A percentile compares a stretch with the other conserved stretches of the same genome.
Conservation (phyloP, 2,797 vertebrate genomes). For the Bucorvus abyssinicus region DNA sequence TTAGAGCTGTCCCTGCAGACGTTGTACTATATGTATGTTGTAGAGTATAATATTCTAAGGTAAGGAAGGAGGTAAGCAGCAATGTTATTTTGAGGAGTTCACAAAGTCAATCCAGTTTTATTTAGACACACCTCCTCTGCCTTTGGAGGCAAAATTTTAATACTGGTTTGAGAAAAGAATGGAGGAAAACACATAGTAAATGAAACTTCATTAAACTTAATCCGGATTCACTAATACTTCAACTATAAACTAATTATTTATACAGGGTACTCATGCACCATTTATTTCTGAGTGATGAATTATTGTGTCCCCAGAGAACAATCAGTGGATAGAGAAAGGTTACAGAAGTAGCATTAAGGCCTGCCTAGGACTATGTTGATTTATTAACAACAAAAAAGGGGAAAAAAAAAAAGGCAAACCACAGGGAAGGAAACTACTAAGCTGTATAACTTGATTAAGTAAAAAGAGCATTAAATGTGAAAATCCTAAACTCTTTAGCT, state of each 20-base stretch:
- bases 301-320: constrained; percentile 16
- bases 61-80: too few species aligned
- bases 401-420: not conserved
- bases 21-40: too few species aligned
- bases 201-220: constrained; percentile 28
- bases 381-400: not conserved
- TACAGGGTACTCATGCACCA: constrained; percentile 10
- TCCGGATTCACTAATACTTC: constrained; percentile 23
- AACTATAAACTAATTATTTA: constrained; percentile 42
- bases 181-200: not conserved
- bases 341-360: constrained; percentile 14
- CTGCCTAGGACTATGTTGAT: constrained; percentile 3
- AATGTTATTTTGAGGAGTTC: not conserved
- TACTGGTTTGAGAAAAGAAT: not conserved
- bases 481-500: constrained; percentile 86
- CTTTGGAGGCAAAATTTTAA: too few species aligned
- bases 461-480: constrained; percentile 81
- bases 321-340: constrained; percentile 19
- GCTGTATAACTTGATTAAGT: constrained; percentile 58
- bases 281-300: constrained; percentile 57
- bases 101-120: not conserved
- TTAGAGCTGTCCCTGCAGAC: not conserved
- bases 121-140: not conserved
- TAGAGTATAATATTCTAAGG: too few species aligned
- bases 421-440: constrained; percentile 42